A percentile compares a stretch with the other conserved stretches of the same genome.
These are phyloP conservation scores for Drosophila kurseongensis DNA, from an alignment of 1,140 invertebrate genomes.

Conservation along the genomic window DNA sequence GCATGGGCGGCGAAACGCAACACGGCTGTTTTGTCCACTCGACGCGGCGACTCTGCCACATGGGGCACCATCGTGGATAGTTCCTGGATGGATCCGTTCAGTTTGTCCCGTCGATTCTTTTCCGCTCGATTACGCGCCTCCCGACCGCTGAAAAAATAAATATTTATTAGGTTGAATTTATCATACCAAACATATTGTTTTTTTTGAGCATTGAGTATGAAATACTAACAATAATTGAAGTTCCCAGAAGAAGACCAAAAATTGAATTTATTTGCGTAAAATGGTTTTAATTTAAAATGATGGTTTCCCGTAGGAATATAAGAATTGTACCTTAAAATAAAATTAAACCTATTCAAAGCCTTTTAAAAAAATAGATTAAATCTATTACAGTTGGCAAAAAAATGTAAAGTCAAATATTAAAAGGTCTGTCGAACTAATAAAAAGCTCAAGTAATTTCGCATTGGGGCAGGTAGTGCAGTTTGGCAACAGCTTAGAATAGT, in stretches of 20 bases:
- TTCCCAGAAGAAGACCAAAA: too few species aligned
- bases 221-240: too few species aligned
- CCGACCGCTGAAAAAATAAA: conserved; percentile 88
- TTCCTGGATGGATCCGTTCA: conserved; percentile 94
- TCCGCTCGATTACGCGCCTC: conserved; percentile 93
- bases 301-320: neutral
- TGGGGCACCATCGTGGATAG: conserved; percentile 93
- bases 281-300: too few species aligned
- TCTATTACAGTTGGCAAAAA: neutral
- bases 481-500: neutral
- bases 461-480: conserved; percentile 16
- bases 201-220: too few species aligned
- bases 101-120: conserved; percentile 94
- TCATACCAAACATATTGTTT: too few species aligned
- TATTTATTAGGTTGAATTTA: too few species aligned
- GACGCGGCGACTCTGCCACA: conserved; percentile 91
- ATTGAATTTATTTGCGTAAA: too few species aligned
- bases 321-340: too few species aligned
- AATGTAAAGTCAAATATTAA: neutral
- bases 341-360: too few species aligned
- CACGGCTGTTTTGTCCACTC: conserved; percentile 95
- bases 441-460: neutral
- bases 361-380: too few species aligned
- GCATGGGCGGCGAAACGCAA: conserved; percentile 93
- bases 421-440: neutral